Percentiles rank a stretch among this genome's conserved stretches.
These are phyloP conservation scores for Dipodomys merriami DNA, from an alignment of 2,113 vertebrate genomes.

Conservation along the genomic window DNA sequence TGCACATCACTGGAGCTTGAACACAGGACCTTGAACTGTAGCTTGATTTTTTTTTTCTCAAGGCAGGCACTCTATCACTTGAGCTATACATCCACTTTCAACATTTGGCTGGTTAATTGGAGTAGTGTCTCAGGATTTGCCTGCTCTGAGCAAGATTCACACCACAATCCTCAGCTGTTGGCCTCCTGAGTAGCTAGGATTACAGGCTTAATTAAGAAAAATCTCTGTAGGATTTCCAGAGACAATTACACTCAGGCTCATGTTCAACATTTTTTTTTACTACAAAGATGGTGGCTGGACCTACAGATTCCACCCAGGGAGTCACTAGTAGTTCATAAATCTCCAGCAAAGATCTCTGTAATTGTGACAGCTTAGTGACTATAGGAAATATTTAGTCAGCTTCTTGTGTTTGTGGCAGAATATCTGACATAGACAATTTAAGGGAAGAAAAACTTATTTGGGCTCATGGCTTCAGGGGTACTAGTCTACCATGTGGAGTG, in stretches of 20 bases:
- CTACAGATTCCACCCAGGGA: neutral
- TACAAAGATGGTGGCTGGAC: neutral
- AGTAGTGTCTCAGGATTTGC: no score
- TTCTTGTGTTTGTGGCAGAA: no score
- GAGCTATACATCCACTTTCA: no score
- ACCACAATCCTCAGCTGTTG: no score
- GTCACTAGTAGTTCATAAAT: neutral
- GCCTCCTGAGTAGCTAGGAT: no score
- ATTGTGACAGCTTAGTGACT: neutral
- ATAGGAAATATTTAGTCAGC: neutral
- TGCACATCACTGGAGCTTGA: no score
- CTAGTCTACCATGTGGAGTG: neutral
- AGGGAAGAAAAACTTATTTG: neutral
- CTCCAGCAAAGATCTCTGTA: neutral
- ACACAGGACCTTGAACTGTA: no score
- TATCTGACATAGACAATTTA: neutral
- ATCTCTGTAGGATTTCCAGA: rapidly evolving
- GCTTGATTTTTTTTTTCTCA: no score
- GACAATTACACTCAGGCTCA: neutral
- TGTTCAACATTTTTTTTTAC: neutral
- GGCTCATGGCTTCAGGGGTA: neutral
- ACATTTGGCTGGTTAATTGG: no score
- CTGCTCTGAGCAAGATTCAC: no score
- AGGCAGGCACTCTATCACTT: no score
- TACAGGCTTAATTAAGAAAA: neutral